Conservation (phyloP, 1,140 invertebrate species). For the Octopus sinensis region DNA sequence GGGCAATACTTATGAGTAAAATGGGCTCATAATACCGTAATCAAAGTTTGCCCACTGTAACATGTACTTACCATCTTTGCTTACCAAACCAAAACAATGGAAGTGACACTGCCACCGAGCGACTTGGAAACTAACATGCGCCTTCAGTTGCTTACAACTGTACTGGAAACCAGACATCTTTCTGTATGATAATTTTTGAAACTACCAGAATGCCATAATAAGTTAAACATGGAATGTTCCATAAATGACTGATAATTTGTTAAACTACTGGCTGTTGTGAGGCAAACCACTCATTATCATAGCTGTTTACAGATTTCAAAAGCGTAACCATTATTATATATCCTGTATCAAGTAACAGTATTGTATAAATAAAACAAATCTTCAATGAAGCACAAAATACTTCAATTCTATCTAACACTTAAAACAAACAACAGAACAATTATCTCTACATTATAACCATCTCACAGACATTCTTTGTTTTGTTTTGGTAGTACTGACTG, state of each 20-base stretch:
- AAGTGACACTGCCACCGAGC: not conserved
- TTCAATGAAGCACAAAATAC: slow-evolving; percentile 4
- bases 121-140: not conserved
- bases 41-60: not conserved
- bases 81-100: not conserved
- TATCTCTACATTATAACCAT: not conserved
- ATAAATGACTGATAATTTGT: not conserved
- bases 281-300: slow-evolving; percentile 5
- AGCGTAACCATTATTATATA: not conserved
- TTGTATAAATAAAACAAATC: not conserved
- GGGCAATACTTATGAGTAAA: slow-evolving; percentile 2
- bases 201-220: not conserved
- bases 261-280: not conserved
- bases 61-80: not conserved
- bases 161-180: not conserved
- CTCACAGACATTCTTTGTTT: not conserved
- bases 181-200: not conserved
- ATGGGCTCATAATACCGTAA: not conserved
- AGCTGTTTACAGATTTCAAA: not conserved
- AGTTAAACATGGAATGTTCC: not conserved
- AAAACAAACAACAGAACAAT: slow-evolving; percentile 4
- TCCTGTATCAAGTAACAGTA: slow-evolving; percentile 1
- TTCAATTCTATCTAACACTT: not conserved
- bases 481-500: slow-evolving; percentile 5
- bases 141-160: not conserved